These are phyloP conservation scores for Holacanthella duospinosa DNA, from an alignment of 2,888 invertebrate species.

Conservation along the genomic window DNA sequence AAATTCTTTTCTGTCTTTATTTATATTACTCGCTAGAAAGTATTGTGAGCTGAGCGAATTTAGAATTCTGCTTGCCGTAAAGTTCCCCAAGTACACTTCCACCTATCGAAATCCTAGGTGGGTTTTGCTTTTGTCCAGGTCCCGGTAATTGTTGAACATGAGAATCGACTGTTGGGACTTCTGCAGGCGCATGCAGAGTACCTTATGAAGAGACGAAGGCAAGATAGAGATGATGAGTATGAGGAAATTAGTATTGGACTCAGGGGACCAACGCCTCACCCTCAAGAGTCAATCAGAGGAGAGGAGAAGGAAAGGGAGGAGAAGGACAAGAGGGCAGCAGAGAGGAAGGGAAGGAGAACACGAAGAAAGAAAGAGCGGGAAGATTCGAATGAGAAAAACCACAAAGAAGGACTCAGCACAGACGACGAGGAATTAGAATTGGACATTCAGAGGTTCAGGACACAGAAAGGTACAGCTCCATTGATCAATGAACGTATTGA, in stretches of 20 bases:
- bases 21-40: too few relatives aligned
- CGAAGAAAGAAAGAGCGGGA: conserved; percentile 70
- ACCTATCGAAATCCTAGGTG: neutral
- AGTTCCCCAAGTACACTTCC: too few relatives aligned
- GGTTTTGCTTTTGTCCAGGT: conserved; percentile 44
- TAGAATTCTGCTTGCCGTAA: neutral
- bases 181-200: conserved; percentile 40
- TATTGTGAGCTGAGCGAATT: too few relatives aligned
- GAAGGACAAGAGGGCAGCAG: conserved; percentile 69
- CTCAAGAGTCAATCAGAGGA: conserved; percentile 44
- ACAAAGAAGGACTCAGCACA: conserved; percentile 90
- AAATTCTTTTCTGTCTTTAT: neutral
- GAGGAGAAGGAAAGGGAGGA: conserved; percentile 64
- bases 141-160: conserved; percentile 63
- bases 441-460: conserved; percentile 42
- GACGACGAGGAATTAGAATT: conserved; percentile 90
- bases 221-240: conserved; percentile 88
- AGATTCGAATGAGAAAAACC: conserved; percentile 49
- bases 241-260: conserved; percentile 58
- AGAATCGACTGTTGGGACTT: conserved; percentile 67
- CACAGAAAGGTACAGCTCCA: neutral
- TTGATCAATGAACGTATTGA: too few relatives aligned
- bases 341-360: conserved; percentile 83
- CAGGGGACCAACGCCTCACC: conserved; percentile 30
- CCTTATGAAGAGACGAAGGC: conserved; percentile 60